Evolutionary conservation across 2,888 invertebrate species (phyloP).

Genomic region (Aspidapion aeneum): DNA sequence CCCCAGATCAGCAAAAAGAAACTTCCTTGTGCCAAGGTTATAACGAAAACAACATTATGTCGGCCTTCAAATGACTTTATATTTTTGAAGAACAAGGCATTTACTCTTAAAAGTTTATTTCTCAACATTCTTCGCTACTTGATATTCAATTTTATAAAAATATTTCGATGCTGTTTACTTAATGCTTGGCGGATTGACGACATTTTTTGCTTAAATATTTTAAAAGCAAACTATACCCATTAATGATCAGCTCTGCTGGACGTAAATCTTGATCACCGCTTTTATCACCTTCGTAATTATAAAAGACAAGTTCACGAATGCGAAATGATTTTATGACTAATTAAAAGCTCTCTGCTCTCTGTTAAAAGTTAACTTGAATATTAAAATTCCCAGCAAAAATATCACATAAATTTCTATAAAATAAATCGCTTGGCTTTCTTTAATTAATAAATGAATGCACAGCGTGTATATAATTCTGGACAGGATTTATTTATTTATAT

Average conservation of each 20-base stretch:
- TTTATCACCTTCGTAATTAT: neutral
- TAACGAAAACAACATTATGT: too few relatives aligned
- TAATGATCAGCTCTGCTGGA: neutral
- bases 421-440: neutral
- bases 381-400: neutral
- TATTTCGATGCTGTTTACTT: neutral
- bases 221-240: neutral
- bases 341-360: too few relatives aligned
- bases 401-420: neutral
- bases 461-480: too few relatives aligned
- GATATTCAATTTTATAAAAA: too few relatives aligned
- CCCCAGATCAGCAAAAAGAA: too few relatives aligned
- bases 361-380: neutral
- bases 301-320: neutral
- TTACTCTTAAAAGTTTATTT: too few relatives aligned
- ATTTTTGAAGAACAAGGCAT: too few relatives aligned
- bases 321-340: neutral
- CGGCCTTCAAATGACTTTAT: too few relatives aligned
- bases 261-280: neutral
- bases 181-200: neutral
- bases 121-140: too few relatives aligned
- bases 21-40: too few relatives aligned
- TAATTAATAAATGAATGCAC: neutral
- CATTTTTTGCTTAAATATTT: neutral
- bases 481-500: too few relatives aligned